phyloP scores from a whole-genome alignment of 2,797 vertebrate species.

The Capromys pilorides region DNA sequence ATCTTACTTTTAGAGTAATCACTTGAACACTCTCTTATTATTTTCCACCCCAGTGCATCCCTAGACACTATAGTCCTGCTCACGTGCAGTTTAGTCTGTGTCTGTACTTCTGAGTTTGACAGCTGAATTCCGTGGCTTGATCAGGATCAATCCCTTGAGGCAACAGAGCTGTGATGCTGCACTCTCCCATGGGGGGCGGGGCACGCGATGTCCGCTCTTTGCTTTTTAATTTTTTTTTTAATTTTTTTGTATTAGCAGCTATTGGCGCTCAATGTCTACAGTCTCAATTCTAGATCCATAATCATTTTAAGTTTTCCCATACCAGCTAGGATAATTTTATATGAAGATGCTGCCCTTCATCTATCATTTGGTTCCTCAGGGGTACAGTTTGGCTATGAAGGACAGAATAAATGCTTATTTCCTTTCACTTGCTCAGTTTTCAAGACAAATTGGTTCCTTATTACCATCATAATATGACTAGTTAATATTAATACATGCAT shows the following conservation, averaged over 20 bases:
- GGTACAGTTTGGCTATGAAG: constrained; percentile 6
- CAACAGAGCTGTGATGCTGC: not conserved
- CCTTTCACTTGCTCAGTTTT: constrained; percentile 37
- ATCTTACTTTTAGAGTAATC: not conserved
- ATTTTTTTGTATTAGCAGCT: not conserved
- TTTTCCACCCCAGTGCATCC: not conserved
- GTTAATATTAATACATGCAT: constrained; percentile 14
- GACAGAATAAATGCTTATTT: constrained; percentile 1
- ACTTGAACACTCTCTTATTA: not conserved
- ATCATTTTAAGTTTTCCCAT: constrained; percentile 6
- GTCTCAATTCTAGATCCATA: constrained; percentile 24
- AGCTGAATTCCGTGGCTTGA: not conserved
- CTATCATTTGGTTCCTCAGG: constrained; percentile 24
- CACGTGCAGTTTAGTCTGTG: not conserved
- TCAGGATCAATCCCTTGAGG: not conserved
- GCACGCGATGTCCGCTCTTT: not conserved
- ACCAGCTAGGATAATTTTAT: not conserved
- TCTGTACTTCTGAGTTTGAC: not conserved
- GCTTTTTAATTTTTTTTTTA: not conserved
- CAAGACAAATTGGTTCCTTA: constrained; percentile 7
- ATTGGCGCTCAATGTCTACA: not conserved
- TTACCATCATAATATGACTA: constrained; percentile 42
- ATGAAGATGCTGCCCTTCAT: not conserved
- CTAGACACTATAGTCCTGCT: not conserved
- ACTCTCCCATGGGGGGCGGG: not conserved